Evolutionary conservation across 1,140 invertebrate species (phyloP).

Genomic region (Daktulosphaira vitifoliae): DNA sequence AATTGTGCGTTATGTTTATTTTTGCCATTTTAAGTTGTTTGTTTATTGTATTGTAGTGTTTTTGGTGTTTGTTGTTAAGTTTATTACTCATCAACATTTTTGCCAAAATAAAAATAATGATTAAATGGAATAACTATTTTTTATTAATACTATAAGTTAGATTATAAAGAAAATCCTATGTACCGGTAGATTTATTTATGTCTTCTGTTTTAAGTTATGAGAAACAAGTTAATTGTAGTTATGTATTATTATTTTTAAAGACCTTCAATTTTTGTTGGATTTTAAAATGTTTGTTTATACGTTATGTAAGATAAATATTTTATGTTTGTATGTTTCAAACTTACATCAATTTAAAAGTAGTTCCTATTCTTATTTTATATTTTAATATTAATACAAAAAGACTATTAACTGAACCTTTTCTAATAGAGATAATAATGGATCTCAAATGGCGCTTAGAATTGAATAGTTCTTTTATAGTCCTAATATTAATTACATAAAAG

Average conservation of each 20-base stretch:
- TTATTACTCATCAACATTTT: too few species aligned
- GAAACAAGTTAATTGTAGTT: too few species aligned
- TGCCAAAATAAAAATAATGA: too few species aligned
- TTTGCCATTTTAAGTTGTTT: background rate
- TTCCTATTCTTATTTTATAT: conserved; percentile 18
- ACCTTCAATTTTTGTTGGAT: too few species aligned
- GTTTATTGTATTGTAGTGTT: background rate
- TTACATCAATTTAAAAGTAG: conserved; percentile 8
- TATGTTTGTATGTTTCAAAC: background rate
- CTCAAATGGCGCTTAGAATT: conserved; percentile 9
- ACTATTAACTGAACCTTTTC: conserved; percentile 3
- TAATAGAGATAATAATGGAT: conserved; percentile 19
- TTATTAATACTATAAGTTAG: too few species aligned
- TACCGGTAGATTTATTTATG: too few species aligned
- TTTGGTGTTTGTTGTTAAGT: background rate
- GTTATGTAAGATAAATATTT: too few species aligned
- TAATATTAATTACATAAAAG: background rate
- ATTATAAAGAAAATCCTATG: too few species aligned
- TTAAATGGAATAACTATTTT: too few species aligned
- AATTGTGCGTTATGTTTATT: background rate
- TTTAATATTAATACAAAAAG: background rate
- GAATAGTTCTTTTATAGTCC: conserved; percentile 9
- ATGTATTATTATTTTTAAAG: too few species aligned
- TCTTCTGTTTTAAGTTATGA: too few species aligned
- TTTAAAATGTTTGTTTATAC: too few species aligned